Percentiles rank a stretch among this genome's conserved stretches.
Conservation (phyloP, 2,113 vertebrate genomes). For the Uria aalge region DNA sequence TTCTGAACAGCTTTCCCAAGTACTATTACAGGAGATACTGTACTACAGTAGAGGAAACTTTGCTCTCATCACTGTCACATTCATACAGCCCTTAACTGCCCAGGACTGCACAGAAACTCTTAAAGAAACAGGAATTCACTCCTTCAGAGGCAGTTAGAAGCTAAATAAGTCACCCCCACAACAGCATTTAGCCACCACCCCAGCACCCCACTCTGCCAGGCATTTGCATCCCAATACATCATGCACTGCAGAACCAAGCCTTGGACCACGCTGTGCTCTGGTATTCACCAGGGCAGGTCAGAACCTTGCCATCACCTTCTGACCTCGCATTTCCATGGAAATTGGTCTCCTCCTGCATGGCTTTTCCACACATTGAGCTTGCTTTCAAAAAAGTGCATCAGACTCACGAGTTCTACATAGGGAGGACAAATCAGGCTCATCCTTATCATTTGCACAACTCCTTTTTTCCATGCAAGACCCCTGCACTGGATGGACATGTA, state of each 20-base stretch:
- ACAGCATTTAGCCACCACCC: background rate
- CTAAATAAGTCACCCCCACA: background rate
- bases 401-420: background rate
- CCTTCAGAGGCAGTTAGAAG: background rate
- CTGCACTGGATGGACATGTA: background rate
- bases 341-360: background rate
- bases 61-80: background rate
- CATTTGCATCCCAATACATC: background rate
- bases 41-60: background rate
- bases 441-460: background rate
- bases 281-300: background rate
- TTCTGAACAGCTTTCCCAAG: background rate
- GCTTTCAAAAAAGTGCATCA: background rate
- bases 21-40: background rate
- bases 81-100: background rate
- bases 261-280: background rate
- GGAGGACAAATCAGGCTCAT: background rate
- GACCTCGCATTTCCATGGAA: accelerated
- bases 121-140: background rate
- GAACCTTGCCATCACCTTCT: background rate
- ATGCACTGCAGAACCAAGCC: background rate
- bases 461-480: background rate
- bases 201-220: background rate
- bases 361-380: background rate
- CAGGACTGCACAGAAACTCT: background rate